Conservation (phyloP, 2,797 vertebrate genomes). For the Vespertilio murinus region DNA sequence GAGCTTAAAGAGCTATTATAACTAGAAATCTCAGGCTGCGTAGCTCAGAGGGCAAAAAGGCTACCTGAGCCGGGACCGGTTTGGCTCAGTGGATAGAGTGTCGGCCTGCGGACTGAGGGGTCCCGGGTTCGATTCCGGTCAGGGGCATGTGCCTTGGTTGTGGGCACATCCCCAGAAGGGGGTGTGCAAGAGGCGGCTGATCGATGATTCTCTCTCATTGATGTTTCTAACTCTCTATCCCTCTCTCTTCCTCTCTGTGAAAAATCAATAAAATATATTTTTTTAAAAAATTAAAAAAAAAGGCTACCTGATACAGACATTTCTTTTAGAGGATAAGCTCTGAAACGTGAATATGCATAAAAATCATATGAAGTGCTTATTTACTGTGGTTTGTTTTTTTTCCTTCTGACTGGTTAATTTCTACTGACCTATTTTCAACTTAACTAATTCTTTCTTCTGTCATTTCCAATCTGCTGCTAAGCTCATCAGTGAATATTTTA, state of each 20-base stretch:
- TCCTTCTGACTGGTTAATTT: slow-evolving; percentile 17
- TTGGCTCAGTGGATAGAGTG: too few species aligned
- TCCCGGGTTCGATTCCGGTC: too few species aligned
- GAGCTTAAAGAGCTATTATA: background rate
- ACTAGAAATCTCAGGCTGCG: background rate
- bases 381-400: background rate
- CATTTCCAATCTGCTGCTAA: slow-evolving; percentile 5
- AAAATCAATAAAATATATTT: too few species aligned
- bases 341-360: slow-evolving; percentile 30
- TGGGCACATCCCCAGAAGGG: too few species aligned
- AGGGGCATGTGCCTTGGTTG: too few species aligned
- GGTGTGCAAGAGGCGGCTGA: too few species aligned
- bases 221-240: too few species aligned
- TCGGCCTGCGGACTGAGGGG: too few species aligned
- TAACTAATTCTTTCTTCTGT: slow-evolving; percentile 27
- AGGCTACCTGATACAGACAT: background rate
- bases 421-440: background rate
- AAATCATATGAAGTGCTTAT: background rate
- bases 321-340: slow-evolving; percentile 7
- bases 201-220: too few species aligned
- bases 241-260: too few species aligned
- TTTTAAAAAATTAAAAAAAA: too few species aligned
- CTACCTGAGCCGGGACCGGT: too few species aligned
- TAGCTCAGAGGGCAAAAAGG: background rate
- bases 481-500: slow-evolving; percentile 1